Percentiles rank a stretch among this genome's conserved stretches.
Evolutionary conservation across 2,113 vertebrate genomes (phyloP).

Genomic region (Paramormyrops kingsleyae): DNA sequence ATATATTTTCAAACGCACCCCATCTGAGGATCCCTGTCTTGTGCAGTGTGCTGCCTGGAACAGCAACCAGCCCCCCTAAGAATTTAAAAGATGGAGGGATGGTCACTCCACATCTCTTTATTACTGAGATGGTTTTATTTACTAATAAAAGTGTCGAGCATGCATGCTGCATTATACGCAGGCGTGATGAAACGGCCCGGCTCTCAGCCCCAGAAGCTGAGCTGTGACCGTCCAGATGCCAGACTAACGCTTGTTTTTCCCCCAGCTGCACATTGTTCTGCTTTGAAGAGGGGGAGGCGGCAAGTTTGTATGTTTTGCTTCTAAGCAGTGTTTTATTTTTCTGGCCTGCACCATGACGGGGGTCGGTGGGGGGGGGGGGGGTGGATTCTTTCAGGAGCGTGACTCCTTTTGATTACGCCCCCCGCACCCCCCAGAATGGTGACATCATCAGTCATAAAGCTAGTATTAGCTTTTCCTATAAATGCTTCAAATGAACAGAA

Average conservation of each 20-base stretch:
- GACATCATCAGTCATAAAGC: background rate
- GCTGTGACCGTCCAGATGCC: conserved; percentile 19
- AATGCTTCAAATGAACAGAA: background rate
- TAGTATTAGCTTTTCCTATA: background rate
- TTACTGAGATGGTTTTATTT: background rate
- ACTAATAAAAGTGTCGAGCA: background rate
- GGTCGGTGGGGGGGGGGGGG: background rate
- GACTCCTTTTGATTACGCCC: background rate
- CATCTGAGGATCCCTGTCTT: background rate
- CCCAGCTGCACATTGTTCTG: conserved; percentile 40
- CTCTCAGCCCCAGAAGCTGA: conserved; percentile 1
- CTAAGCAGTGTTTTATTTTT: conserved; percentile 1
- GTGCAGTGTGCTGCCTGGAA: background rate
- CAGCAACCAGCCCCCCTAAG: background rate
- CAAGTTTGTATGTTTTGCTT: conserved; percentile 43
- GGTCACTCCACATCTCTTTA: background rate
- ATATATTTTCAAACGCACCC: background rate
- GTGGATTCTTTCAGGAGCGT: background rate
- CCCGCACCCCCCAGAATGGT: background rate
- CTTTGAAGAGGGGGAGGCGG: conserved; percentile 30
- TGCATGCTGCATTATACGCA: background rate
- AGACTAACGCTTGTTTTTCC: conserved; percentile 36
- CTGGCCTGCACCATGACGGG: background rate
- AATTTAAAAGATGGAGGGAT: background rate
- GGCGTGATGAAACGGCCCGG: background rate